These are phyloP conservation scores for Monodelphis domestica DNA, from an alignment of 2,797 vertebrate genomes.

Conservation along the genomic window DNA sequence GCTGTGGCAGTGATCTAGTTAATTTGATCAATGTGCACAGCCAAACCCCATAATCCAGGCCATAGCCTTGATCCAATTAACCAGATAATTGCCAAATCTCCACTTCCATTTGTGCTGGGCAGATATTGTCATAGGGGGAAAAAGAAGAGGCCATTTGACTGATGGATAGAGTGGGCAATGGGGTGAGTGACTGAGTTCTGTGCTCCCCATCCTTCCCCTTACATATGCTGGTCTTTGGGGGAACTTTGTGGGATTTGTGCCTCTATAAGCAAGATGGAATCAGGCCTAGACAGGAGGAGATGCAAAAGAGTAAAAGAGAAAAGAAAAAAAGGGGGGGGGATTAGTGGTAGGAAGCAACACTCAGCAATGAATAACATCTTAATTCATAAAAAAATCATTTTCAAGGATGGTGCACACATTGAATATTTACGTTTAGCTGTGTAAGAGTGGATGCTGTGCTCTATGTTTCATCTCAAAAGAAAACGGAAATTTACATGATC, in stretches of 20 bases:
- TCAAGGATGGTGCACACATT: slow-evolving; percentile 7
- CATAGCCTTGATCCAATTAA: slow-evolving; percentile 82
- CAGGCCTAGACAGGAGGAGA: not conserved
- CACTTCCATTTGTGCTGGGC: slow-evolving; percentile 76
- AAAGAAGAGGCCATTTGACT: not conserved
- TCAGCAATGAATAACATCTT: not conserved
- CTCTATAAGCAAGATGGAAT: not conserved
- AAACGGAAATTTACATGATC: slow-evolving; percentile 7
- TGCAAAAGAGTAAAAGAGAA: not conserved
- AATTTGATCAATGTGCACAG: slow-evolving; percentile 77
- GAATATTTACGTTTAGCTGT: not conserved
- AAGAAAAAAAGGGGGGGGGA: not conserved
- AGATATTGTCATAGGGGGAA: slow-evolving; percentile 58
- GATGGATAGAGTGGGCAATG: not conserved
- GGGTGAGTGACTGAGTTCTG: not conserved
- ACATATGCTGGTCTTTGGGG: not conserved
- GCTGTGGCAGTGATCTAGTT: slow-evolving; percentile 77
- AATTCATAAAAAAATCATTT: slow-evolving; percentile 7
- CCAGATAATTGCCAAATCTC: slow-evolving; percentile 77
- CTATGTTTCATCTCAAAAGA: slow-evolving; percentile 8
- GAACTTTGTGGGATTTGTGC: not conserved
- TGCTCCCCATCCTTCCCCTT: not conserved
- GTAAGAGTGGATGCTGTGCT: not conserved
- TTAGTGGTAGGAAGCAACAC: not conserved
- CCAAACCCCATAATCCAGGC: slow-evolving; percentile 77